Percentiles rank a stretch among this genome's conserved stretches.
These are phyloP conservation scores for Hippolais icterina DNA, from an alignment of 2,113 vertebrate genomes.

Conservation along the genomic window DNA sequence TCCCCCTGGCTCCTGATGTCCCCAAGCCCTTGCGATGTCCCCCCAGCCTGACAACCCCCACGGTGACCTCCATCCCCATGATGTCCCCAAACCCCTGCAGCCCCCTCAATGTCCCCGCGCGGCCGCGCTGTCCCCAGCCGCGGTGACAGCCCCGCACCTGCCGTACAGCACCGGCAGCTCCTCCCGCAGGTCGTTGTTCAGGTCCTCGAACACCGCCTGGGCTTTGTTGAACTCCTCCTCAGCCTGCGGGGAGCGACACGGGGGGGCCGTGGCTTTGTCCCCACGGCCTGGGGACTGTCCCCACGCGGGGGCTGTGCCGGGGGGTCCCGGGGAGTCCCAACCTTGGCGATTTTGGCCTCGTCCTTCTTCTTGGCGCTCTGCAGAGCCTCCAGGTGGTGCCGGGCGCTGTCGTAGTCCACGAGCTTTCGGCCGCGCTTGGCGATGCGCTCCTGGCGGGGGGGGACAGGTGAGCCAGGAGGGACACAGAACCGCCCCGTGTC, in stretches of 20 bases:
- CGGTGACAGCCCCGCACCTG: conserved; percentile 69
- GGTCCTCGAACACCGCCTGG: conserved; percentile 84
- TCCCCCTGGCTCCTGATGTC: not conserved
- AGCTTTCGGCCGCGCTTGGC: conserved; percentile 90
- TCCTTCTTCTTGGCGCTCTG: conserved; percentile 91
- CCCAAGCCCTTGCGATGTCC: fast-evolving
- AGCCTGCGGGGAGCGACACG: conserved; percentile 71
- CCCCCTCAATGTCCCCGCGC: not conserved
- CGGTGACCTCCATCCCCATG: not conserved
- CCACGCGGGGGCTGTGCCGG: fast-evolving
- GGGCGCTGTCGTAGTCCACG: conserved; percentile 90
- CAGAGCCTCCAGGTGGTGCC: conserved; percentile 87
- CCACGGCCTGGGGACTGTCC: not conserved
- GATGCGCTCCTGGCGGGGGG: conserved; percentile 82
- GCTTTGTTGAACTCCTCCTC: conserved; percentile 85
- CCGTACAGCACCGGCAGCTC: conserved; percentile 85
- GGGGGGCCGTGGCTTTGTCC: not conserved
- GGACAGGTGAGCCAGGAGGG: not conserved
- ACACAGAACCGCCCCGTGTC: fast-evolving
- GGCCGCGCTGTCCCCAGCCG: not conserved
- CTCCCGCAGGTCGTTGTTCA: conserved; percentile 87
- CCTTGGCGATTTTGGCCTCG: conserved; percentile 89
- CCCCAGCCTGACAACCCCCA: no score
- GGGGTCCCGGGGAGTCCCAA: not conserved
- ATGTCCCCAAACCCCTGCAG: not conserved